Base-by-base conservation (phyloP, 2,888 invertebrate species). In the Parasteatoda lunata region DNA sequence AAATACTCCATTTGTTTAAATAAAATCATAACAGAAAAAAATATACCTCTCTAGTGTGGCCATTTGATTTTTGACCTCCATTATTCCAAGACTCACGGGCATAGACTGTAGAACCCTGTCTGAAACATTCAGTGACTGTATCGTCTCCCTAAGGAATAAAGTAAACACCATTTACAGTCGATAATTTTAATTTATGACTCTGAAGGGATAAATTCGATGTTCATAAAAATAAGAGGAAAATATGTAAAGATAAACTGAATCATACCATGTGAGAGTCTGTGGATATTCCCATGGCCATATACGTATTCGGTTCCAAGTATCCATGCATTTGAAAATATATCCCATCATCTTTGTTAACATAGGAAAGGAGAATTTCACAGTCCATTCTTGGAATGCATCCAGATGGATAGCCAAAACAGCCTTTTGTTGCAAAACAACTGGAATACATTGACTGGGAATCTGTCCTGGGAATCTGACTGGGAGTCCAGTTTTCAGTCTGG, bases 381-480 rank as follows among this genome's bases (percentile, higher is more conserved):
- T 83, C 75, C 45, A 9, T 15, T 3, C 30, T 4, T 13, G 13
- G 15, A 6, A 78, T 73, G 45, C 88, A 88, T 4, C 64, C 76
- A 3, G 59, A 3, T 11, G 88, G 88, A 1, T 59, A 65, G 3
- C 85, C 88, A 65, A 88, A 86, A 30, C 88, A 88, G 1, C 85
- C 83, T 72, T 88, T 82, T 3, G 70, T 69, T 5, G 8, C 30
- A 9, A 71, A 84, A 30, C 88, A 88, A 45, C 15, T 71, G 9
- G 75, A 45, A 49, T 85, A 88, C 52, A 78, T 69, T 3, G 65
- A 30, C 7, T 54, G 15, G 7, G 73, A 68, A 30, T 75, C 54
- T 11, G 4, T n/a, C n/a, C n/a, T n/a, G n/a, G n/a, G n/a, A n/a
- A n/a, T n/a, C n/a, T n/a, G n/a, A n/a, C n/a, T n/a, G n/a, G n/a